A percentile compares a stretch with the other conserved stretches of the same genome.
These are phyloP conservation scores for Limnephilus rhombicus DNA, from an alignment of 2,888 invertebrate genomes.

Conservation along the genomic window DNA sequence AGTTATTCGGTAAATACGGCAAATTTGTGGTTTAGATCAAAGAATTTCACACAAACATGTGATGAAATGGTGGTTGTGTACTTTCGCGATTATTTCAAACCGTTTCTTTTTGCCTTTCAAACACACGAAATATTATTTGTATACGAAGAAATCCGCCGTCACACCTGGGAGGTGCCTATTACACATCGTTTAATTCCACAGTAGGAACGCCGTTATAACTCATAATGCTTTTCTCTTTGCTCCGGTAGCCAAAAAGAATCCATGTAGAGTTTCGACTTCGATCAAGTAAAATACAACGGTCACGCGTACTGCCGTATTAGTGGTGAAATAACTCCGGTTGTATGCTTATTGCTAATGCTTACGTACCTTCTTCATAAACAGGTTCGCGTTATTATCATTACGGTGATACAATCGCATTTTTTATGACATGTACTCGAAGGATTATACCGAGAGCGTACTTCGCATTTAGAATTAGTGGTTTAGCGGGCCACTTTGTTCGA, in stretches of 20 bases:
- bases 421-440: neutral
- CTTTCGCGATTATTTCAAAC: neutral
- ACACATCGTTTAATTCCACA: constrained; percentile 49
- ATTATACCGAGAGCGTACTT: neutral
- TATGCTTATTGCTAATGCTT: neutral
- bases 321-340: constrained; percentile 10
- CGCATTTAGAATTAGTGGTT: neutral
- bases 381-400: neutral
- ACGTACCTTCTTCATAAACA: neutral
- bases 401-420: neutral
- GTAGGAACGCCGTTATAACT: constrained; percentile 46
- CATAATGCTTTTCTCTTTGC: constrained; percentile 44
- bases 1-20: neutral
- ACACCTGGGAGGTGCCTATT: constrained; percentile 54
- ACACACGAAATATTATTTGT: constrained; percentile 45
- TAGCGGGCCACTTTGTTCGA: neutral
- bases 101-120: constrained; percentile 50
- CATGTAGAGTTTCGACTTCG: constrained; percentile 34
- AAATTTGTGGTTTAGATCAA: neutral
- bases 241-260: constrained; percentile 55
- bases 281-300: constrained; percentile 44
- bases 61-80: constrained; percentile 25
- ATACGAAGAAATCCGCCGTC: constrained; percentile 45
- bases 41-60: constrained; percentile 13
- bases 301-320: constrained; percentile 31